Percentiles rank a stretch among this genome's conserved stretches.
These are phyloP conservation scores for Campylorhamphus procurvoides DNA, from an alignment of 2,113 vertebrate genomes.

Conservation along the genomic window DNA sequence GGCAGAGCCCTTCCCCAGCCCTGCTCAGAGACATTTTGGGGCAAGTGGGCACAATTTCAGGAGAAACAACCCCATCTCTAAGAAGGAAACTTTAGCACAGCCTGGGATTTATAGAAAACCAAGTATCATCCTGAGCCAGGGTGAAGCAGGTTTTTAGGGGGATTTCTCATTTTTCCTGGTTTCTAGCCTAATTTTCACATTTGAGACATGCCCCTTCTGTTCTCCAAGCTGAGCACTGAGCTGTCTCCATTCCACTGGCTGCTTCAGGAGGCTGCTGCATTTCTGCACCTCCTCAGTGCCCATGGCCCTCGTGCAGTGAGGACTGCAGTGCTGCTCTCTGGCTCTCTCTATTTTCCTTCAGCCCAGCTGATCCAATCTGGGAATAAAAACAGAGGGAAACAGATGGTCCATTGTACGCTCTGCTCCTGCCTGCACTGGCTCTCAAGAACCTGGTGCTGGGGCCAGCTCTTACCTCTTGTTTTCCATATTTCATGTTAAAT, in stretches of 20 bases:
- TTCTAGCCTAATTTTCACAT: neutral
- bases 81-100: neutral
- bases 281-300: neutral
- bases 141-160: neutral
- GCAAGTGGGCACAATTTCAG: neutral
- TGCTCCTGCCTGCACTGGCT: neutral
- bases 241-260: neutral
- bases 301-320: neutral
- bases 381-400: conserved; percentile 68
- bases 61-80: neutral
- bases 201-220: neutral
- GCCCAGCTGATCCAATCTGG: conserved; percentile 37
- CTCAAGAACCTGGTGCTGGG: neutral
- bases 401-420: conserved; percentile 36
- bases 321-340: neutral
- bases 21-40: neutral
- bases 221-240: accelerated
- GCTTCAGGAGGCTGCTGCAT: neutral
- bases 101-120: neutral
- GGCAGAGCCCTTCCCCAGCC: neutral
- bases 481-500: conserved; percentile 28
- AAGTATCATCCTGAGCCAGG: neutral
- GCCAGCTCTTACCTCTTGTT: conserved; percentile 28
- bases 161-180: neutral
- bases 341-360: conserved; percentile 2